Conservation (phyloP, 2,888 invertebrate species). For the Calameuta pallipes region DNA sequence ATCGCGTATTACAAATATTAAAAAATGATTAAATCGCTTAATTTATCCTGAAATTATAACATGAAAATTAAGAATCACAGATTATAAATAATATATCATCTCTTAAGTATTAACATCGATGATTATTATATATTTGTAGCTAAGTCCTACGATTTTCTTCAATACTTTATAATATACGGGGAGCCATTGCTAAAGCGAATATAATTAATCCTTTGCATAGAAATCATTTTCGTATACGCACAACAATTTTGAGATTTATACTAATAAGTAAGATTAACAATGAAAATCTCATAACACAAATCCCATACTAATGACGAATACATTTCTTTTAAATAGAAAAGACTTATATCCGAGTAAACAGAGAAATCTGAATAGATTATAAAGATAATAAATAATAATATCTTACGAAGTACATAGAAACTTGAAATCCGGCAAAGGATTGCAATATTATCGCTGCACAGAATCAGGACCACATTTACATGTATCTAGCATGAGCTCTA, state of each 20-base stretch:
- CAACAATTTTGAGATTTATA: background rate
- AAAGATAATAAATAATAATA: background rate
- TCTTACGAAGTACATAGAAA: background rate
- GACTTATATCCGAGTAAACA: background rate
- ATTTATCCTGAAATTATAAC: background rate
- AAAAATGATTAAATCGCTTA: background rate
- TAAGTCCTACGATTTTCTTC: slow-evolving; percentile 2
- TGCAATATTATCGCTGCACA: slow-evolving; percentile 18
- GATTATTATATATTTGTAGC: background rate
- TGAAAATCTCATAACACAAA: background rate
- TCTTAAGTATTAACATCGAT: slow-evolving; percentile 12
- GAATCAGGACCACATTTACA: slow-evolving; percentile 18
- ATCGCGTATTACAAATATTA: background rate
- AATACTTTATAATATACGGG: background rate
- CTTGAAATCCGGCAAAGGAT: slow-evolving; percentile 5
- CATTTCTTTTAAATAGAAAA: background rate
- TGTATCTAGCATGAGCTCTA: slow-evolving; percentile 15
- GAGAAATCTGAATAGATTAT: background rate
- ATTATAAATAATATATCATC: slow-evolving; percentile 10
- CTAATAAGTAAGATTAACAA: background rate
- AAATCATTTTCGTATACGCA: background rate
- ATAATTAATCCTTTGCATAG: background rate
- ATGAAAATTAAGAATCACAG: slow-evolving; percentile 10
- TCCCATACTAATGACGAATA: background rate
- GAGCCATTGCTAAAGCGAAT: background rate